A percentile compares a stretch with the other conserved stretches of the same genome.
phyloP scores from a whole-genome alignment of 2,113 vertebrate genomes.

The Ibidorhyncha struthersii region DNA sequence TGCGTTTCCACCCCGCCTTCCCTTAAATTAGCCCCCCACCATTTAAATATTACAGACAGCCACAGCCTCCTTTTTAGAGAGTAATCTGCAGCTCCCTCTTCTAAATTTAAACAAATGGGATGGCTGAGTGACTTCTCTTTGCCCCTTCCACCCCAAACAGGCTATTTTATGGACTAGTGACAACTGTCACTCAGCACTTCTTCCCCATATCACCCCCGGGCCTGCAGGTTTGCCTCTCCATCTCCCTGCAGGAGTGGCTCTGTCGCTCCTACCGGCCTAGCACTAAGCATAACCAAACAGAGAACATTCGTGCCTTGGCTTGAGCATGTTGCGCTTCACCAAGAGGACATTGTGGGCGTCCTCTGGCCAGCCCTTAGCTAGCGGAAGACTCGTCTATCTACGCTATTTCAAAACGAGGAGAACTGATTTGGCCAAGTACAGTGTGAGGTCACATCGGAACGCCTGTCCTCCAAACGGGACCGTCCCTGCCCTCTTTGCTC shows the following conservation, averaged over 20 bases:
- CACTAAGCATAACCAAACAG: background rate
- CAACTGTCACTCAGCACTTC: background rate
- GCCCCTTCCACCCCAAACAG: background rate
- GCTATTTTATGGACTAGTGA: background rate
- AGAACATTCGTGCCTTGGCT: rapidly evolving
- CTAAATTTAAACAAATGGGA: background rate
- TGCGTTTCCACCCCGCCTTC: background rate
- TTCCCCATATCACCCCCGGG: no score
- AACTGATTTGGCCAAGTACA: background rate
- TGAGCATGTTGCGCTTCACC: rapidly evolving
- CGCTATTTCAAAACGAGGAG: background rate
- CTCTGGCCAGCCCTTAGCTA: background rate
- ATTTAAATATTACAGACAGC: background rate
- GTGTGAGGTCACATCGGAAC: rapidly evolving
- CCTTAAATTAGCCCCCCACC: no score
- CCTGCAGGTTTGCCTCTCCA: no score
- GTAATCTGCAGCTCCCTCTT: background rate
- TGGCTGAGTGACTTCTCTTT: background rate
- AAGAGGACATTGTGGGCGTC: background rate
- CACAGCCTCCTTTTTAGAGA: background rate
- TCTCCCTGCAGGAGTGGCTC: background rate
- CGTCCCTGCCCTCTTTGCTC: rapidly evolving
- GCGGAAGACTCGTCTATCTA: background rate
- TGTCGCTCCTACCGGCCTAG: background rate
- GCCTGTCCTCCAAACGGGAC: no score